A percentile compares a stretch with the other conserved stretches of the same genome.
phyloP scores from a whole-genome alignment of 2,888 invertebrate genomes.

The Saturnia japonica region DNA sequence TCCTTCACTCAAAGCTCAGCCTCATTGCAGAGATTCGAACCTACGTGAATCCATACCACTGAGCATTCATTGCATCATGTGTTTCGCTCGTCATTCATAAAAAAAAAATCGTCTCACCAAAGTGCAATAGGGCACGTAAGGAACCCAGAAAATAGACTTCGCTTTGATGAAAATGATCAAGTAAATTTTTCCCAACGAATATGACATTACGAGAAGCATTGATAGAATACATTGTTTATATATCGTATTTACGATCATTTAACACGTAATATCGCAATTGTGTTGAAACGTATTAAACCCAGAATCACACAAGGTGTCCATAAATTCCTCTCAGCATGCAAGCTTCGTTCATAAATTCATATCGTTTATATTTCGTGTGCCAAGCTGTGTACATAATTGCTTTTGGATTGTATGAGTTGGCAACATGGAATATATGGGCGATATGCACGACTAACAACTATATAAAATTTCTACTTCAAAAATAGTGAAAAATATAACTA shows the following conservation, averaged over 20 bases:
- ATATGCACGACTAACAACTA: not conserved
- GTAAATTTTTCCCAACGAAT: not conserved
- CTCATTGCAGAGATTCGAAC: no score
- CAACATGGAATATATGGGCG: slow-evolving; percentile 40
- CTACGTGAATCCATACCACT: no score
- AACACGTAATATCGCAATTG: slow-evolving; percentile 15
- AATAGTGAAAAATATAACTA: not conserved
- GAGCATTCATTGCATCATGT: no score
- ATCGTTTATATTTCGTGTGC: slow-evolving; percentile 54
- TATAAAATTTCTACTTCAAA: not conserved
- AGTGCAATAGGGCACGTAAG: no score
- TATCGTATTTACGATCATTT: slow-evolving; percentile 8
- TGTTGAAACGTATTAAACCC: slow-evolving; percentile 19
- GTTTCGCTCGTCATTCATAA: no score
- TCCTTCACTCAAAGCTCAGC: no score
- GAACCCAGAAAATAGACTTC: not conserved
- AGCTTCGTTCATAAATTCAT: slow-evolving; percentile 45
- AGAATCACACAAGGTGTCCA: slow-evolving; percentile 22
- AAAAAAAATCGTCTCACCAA: no score
- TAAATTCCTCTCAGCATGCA: slow-evolving; percentile 26
- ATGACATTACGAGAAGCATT: not conserved
- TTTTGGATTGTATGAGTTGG: slow-evolving; percentile 51
- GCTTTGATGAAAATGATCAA: not conserved
- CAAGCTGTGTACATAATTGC: slow-evolving; percentile 67
- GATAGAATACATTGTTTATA: not conserved